Conservation (phyloP, 2,113 vertebrate species). For the Salvator merianae region DNA sequence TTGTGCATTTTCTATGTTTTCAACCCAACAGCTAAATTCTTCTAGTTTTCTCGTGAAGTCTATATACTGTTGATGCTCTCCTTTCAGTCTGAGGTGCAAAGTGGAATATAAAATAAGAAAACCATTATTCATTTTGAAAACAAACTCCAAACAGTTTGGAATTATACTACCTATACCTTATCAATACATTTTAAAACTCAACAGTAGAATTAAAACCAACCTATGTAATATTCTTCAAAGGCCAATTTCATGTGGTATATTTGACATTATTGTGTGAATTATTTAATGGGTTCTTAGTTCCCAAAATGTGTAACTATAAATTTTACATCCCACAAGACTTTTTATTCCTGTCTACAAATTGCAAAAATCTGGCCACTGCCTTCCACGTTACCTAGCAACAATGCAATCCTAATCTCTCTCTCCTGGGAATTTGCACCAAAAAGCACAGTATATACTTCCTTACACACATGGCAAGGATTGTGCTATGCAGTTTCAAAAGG, state of each 20-base stretch:
- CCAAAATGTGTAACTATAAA: not conserved
- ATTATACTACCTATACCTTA: not conserved
- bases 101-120: not conserved
- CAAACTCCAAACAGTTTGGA: too few relatives aligned
- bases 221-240: not conserved
- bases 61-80: slow-evolving; percentile 75
- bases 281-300: not conserved
- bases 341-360: not conserved
- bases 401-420: too few relatives aligned
- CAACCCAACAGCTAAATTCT: slow-evolving; percentile 82
- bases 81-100: slow-evolving; percentile 76
- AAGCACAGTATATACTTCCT: too few relatives aligned
- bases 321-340: not conserved
- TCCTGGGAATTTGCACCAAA: too few relatives aligned
- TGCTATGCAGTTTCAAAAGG: too few relatives aligned
- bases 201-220: not conserved
- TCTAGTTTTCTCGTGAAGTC: slow-evolving; percentile 80
- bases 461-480: too few relatives aligned
- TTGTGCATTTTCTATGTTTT: slow-evolving; percentile 77
- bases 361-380: not conserved
- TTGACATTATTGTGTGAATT: not conserved
- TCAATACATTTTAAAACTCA: not conserved
- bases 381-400: not conserved
- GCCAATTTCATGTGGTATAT: not conserved
- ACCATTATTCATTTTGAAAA: not conserved